Conservation (phyloP, 1,140 invertebrate species). For the Monomorium pharaonis region DNA sequence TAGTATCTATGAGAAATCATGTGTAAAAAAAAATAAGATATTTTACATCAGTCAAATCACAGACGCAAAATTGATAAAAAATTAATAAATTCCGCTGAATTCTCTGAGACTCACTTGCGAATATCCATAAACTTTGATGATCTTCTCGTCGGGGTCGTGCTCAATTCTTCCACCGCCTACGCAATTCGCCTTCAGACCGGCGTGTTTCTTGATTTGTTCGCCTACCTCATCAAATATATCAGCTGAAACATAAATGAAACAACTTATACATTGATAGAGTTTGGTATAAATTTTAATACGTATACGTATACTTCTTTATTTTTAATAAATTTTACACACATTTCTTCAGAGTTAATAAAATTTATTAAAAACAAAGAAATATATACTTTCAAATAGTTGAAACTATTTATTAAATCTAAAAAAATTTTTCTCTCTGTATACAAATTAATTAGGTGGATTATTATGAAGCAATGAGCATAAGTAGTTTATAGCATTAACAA, state of each 20-base stretch:
- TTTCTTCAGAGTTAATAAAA: no score
- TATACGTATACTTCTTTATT: no score
- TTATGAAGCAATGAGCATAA: background rate
- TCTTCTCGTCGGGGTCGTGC: slow-evolving; percentile 90
- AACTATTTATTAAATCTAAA: no score
- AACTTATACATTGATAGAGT: background rate
- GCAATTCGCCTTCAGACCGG: slow-evolving; percentile 88
- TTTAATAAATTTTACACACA: no score
- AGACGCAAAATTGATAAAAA: background rate
- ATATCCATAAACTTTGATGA: slow-evolving; percentile 94
- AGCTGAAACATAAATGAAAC: slow-evolving; percentile 81
- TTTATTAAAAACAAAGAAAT: no score
- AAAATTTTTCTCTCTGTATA: no score
- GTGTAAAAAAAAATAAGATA: background rate
- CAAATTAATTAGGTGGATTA: background rate
- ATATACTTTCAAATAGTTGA: no score
- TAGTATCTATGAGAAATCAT: background rate
- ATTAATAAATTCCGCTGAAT: slow-evolving; percentile 7
- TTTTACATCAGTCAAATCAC: background rate
- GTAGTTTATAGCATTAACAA: background rate
- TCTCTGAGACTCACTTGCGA: slow-evolving; percentile 87
- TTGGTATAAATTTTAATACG: background rate
- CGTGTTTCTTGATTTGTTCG: slow-evolving; percentile 83
- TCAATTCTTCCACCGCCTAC: slow-evolving; percentile 94
- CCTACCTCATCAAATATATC: slow-evolving; percentile 90